A percentile compares a stretch with the other conserved stretches of the same genome.
Conservation (phyloP, 1,140 invertebrate genomes). For the Stenopsyche tienmushanensis region DNA sequence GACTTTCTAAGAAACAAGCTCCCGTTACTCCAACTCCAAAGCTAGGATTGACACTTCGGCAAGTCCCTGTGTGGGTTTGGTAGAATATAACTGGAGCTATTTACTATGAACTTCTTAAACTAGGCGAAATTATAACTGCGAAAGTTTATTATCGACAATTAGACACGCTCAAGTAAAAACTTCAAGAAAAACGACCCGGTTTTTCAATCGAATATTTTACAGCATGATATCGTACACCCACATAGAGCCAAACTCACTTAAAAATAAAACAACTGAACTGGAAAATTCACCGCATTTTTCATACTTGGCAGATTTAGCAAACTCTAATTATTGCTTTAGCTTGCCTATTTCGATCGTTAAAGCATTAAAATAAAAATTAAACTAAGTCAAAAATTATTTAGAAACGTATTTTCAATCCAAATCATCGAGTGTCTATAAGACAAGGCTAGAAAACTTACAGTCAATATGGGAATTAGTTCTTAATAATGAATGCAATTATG, state of each 20-base stretch:
- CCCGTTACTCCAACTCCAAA: too few species aligned
- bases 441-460: too few species aligned
- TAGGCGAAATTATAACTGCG: neutral
- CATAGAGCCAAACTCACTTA: neutral
- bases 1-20: too few species aligned
- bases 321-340: neutral
- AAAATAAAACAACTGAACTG: neutral
- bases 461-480: too few species aligned
- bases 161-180: neutral
- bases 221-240: neutral
- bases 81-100: neutral
- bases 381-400: neutral
- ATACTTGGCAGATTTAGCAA: neutral
- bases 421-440: neutral
- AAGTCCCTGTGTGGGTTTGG: neutral
- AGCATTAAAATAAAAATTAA: too few species aligned
- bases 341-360: neutral
- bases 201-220: neutral
- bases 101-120: neutral
- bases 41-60: neutral
- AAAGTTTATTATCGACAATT: neutral
- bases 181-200: neutral
- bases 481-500: too few species aligned
- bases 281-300: neutral
- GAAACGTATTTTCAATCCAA: neutral